phyloP scores from a whole-genome alignment of 2,113 vertebrate genomes.

The Alligator sinensis region DNA sequence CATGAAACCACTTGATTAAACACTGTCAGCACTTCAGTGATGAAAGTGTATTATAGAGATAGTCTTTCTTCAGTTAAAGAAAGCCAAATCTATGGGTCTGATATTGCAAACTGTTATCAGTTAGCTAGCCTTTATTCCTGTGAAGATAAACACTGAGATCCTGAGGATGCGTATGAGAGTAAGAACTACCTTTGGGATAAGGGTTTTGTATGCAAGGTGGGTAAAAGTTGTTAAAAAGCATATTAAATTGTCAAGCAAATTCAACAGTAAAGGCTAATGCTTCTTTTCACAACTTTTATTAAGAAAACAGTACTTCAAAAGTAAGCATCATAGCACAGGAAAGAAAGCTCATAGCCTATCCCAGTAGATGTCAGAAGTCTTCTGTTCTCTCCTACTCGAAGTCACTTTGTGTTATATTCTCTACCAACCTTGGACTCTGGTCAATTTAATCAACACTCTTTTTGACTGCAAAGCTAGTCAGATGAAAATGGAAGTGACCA shows the following conservation, averaged over 20 bases:
- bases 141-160: neutral
- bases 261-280: neutral
- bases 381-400: conserved; percentile 15
- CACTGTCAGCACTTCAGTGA: neutral
- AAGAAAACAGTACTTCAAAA: conserved; percentile 21
- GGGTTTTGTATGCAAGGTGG: neutral
- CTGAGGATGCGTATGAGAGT: neutral
- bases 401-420: conserved; percentile 22
- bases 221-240: neutral
- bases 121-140: neutral
- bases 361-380: neutral
- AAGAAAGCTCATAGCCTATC: neutral
- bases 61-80: neutral
- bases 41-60: neutral
- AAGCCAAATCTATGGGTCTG: neutral
- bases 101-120: neutral
- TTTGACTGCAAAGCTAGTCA: conserved; percentile 30
- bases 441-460: conserved; percentile 63
- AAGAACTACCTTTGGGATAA: neutral
- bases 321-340: neutral
- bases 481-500: conserved; percentile 47
- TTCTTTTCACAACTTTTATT: neutral
- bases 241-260: neutral
- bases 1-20: neutral
- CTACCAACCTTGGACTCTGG: conserved; percentile 38